Percentiles rank a stretch among this genome's conserved stretches.
These are phyloP conservation scores for Aleiodes leptofemur DNA, from an alignment of 2,888 invertebrate species.

Conservation along the genomic window DNA sequence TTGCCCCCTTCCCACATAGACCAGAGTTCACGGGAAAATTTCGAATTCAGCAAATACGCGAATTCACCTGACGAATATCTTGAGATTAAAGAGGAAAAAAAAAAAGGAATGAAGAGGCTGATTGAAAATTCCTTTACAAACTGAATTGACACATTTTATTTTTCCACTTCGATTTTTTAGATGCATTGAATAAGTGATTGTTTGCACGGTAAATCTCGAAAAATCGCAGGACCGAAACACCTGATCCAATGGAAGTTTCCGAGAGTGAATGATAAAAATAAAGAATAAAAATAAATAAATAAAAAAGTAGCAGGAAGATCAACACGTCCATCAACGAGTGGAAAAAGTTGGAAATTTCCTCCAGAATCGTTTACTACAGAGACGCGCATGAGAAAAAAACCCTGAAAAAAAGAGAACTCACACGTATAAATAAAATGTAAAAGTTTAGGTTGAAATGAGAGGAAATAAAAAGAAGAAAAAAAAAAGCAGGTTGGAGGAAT, in stretches of 20 bases:
- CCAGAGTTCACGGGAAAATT: slow-evolving; percentile 4
- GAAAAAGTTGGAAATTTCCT: neutral
- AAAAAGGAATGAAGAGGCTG: neutral
- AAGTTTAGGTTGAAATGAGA: slow-evolving; percentile 19
- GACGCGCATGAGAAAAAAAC: neutral
- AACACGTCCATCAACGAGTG: neutral
- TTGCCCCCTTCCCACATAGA: neutral
- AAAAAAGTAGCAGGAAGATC: too few relatives aligned
- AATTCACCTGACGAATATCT: slow-evolving; percentile 25
- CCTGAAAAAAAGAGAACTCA: neutral
- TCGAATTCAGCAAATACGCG: slow-evolving; percentile 17
- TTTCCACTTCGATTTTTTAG: too few relatives aligned
- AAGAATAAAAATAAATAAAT: too few relatives aligned
- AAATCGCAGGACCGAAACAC: too few relatives aligned
- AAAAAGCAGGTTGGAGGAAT: slow-evolving; percentile 3
- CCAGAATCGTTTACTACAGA: neutral
- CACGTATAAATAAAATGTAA: slow-evolving; percentile 18
- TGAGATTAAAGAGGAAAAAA: slow-evolving; percentile 1
- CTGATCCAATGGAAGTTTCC: too few relatives aligned
- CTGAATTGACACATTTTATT: too few relatives aligned
- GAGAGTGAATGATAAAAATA: too few relatives aligned
- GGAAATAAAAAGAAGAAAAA: slow-evolving; percentile 15
- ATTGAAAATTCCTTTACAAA: neutral
- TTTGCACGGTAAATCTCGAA: too few relatives aligned
- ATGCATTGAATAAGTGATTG: too few relatives aligned